phyloP scores from a whole-genome alignment of 1,140 invertebrate genomes.

The Lepidostoma basale region DNA sequence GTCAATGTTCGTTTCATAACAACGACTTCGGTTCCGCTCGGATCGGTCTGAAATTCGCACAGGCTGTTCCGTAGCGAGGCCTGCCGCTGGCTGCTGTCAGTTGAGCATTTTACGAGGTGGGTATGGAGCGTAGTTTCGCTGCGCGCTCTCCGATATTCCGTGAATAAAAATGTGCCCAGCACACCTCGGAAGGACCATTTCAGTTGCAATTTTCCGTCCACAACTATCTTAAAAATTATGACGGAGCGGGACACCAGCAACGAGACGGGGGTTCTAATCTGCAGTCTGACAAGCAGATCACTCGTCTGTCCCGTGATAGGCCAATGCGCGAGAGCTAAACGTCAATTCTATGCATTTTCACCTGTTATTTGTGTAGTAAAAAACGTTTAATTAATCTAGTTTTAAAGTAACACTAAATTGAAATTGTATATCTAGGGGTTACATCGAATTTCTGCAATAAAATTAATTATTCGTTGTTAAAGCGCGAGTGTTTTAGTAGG shows the following conservation, averaged over 20 bases:
- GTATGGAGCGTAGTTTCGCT: background rate
- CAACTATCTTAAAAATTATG: background rate
- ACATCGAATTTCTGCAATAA: constrained; percentile 24
- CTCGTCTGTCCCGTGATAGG: constrained; percentile 7
- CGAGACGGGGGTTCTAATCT: background rate
- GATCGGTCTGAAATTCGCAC: constrained; percentile 4
- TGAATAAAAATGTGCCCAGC: constrained; percentile 18
- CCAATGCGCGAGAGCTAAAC: background rate
- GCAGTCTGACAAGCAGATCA: constrained; percentile 15
- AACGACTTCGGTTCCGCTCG: background rate
- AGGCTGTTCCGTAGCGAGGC: background rate
- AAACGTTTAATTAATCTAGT: background rate
- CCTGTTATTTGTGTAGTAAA: constrained; percentile 19
- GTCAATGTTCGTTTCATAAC: constrained; percentile 1
- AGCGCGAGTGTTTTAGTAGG: constrained; percentile 2
- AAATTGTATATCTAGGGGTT: constrained; percentile 7
- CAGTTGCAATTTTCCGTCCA: constrained; percentile 1
- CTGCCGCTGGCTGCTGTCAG: background rate
- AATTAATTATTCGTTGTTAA: constrained; percentile 12
- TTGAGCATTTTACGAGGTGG: constrained; percentile 7
- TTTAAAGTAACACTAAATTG: constrained; percentile 1
- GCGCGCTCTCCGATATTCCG: background rate
- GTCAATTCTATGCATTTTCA: constrained; percentile 25
- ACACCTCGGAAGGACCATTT: constrained; percentile 6
- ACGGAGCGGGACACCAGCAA: background rate